Evolutionary conservation across 2,113 vertebrate genomes (phyloP), one percentile per base, ranked within the genome.

Genomic region (Strix uralensis): DNA sequence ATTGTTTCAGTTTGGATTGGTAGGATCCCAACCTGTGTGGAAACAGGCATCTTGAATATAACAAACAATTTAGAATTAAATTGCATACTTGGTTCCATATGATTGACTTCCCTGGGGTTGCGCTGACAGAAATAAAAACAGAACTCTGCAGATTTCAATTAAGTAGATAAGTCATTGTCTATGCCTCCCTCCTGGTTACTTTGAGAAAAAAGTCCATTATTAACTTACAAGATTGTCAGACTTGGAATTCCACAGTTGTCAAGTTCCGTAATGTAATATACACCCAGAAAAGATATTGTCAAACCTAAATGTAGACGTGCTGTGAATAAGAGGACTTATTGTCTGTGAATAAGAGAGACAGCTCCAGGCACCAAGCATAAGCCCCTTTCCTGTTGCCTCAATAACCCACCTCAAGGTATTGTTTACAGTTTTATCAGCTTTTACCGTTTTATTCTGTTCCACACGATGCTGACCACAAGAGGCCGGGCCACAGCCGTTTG

Each of bases 51-150:
- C 47, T 42, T 77, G 67, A 69, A 27, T 59, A 40, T 67, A 92
- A 78, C 83, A 94, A 96, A 93, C 61, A 84, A 38, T 79, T 95
- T 84, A 71, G 80, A 95, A 92, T 78, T 92, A 94, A 95, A 94
- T 92, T 90, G 92, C 75, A 88, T 29, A 44, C 67, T 93, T 74
- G 29, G 51, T 94, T 94, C 79, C 63, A 21, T 93, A 71, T 92
- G 90, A 94, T 95, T 96, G 95, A 96, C 80, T 95, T 88, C 59
- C 65, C 59, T 57, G 75, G 80, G 83, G 78, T 78, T 86, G 82
- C 58, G 88, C 79, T 92, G 95, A 94, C 92, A 95, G 90, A 95
- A 90, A 92, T 81, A 88, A 94, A 92, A 92, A 69, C 75, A 93
- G 94, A 92, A 81, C 55, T 88, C 51, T 82, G 81, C 75, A 78